These are phyloP conservation scores for Seira ritae DNA, from an alignment of 2,888 invertebrate genomes.

Conservation along the genomic window DNA sequence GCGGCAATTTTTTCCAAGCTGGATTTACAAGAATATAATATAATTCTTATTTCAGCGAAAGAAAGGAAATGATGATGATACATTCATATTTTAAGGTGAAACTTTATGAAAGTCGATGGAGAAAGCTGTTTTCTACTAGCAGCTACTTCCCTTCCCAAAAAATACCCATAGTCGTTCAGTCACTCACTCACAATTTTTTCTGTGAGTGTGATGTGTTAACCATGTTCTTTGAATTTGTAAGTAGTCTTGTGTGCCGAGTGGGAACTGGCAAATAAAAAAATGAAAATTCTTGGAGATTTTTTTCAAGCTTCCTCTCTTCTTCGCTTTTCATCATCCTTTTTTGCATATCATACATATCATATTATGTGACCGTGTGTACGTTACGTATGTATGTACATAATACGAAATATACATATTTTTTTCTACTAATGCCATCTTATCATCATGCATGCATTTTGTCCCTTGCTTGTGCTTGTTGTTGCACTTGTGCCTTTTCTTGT, in stretches of 20 bases:
- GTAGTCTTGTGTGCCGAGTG: conserved; percentile 61
- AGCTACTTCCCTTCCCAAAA: not conserved
- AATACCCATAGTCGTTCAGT: conserved; percentile 35
- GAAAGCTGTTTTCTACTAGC: no score
- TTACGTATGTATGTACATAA: no score
- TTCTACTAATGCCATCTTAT: conserved; percentile 38
- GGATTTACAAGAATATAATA: not conserved
- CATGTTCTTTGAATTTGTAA: conserved; percentile 65
- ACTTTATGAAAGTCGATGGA: no score
- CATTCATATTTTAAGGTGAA: not conserved
- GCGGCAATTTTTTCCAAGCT: not conserved
- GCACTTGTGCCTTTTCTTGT: conserved; percentile 38
- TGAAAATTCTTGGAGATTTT: conserved; percentile 55
- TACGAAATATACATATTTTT: conserved; percentile 55
- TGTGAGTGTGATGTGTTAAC: conserved; percentile 64
- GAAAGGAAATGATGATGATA: not conserved
- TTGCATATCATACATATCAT: conserved; percentile 65
- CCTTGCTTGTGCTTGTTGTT: conserved; percentile 8
- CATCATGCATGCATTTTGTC: conserved; percentile 24
- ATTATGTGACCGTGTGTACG: no score
- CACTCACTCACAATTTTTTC: conserved; percentile 49
- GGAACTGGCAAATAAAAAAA: conserved; percentile 52
- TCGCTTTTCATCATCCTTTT: conserved; percentile 61
- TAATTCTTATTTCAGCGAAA: not conserved
- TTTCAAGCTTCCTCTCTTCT: conserved; percentile 34